Evolutionary conservation across 2,888 invertebrate genomes (phyloP).

Genomic region (Calliopum simillimum): DNA sequence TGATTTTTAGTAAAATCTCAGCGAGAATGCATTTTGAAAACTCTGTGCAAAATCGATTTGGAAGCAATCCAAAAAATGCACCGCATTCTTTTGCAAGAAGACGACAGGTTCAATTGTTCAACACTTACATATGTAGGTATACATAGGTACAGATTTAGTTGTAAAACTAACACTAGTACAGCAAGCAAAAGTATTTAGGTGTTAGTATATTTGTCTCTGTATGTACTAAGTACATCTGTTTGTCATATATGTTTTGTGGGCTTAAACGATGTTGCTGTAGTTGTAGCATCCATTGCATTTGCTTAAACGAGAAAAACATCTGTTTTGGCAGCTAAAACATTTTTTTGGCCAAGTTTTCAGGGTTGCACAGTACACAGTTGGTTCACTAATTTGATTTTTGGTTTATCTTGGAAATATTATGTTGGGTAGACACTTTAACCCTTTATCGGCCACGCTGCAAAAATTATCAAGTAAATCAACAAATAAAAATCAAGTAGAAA

Average conservation of each 20-base stretch:
- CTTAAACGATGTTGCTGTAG: background rate
- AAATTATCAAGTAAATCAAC: no score
- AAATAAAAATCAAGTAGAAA: no score
- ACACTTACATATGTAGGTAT: background rate
- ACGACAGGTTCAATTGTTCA: conserved; percentile 6
- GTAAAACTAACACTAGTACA: conserved; percentile 28
- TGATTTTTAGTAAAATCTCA: conserved; percentile 31
- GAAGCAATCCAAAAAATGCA: conserved; percentile 32
- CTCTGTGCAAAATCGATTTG: conserved; percentile 29
- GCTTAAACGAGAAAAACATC: conserved; percentile 40
- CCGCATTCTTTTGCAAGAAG: conserved; percentile 1
- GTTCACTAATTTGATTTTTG: no score
- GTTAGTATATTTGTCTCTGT: background rate
- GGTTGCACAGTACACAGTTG: no score
- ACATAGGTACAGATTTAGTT: background rate
- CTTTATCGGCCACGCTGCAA: no score
- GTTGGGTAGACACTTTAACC: no score
- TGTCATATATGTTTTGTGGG: conserved; percentile 35
- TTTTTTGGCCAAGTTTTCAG: conserved; percentile 9
- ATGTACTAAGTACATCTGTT: conserved; percentile 27
- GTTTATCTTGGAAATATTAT: no score
- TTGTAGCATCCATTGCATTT: conserved; percentile 32
- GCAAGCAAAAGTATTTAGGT: conserved; percentile 33
- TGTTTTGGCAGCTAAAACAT: conserved; percentile 29
- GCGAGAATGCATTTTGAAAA: conserved; percentile 24